phyloP scores from a whole-genome alignment of 2,888 invertebrate species.

The Lamellibrachia columna region DNA sequence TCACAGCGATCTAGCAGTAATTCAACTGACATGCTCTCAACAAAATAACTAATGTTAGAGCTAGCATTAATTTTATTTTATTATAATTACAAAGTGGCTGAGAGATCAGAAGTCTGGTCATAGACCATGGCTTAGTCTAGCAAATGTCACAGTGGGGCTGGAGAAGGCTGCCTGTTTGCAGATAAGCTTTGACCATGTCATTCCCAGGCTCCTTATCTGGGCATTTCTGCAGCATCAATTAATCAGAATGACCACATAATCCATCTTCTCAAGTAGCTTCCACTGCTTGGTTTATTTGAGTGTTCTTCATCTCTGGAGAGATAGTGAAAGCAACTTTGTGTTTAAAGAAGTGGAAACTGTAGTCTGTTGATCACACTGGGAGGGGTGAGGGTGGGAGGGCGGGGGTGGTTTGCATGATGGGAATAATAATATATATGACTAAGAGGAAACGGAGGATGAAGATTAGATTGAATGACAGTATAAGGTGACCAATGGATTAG shows the following conservation, averaged over 20 bases:
- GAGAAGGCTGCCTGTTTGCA: not conserved
- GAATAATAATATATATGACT: too few relatives aligned
- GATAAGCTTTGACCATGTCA: not conserved
- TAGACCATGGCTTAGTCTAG: not conserved
- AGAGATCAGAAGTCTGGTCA: not conserved
- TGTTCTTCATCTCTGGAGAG: not conserved
- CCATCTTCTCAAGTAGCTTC: not conserved
- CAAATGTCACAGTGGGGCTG: not conserved
- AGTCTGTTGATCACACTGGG: too few relatives aligned
- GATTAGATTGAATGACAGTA: too few relatives aligned
- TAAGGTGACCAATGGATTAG: too few relatives aligned
- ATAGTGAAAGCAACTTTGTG: too few relatives aligned
- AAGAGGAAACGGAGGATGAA: too few relatives aligned
- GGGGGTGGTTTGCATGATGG: too few relatives aligned
- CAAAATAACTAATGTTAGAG: not conserved
- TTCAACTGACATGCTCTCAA: not conserved
- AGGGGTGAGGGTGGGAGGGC: too few relatives aligned
- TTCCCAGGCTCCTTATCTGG: not conserved
- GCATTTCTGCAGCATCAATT: not conserved
- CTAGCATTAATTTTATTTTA: not conserved
- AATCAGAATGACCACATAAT: conserved; percentile 2
- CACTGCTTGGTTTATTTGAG: not conserved
- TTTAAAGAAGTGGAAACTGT: too few relatives aligned
- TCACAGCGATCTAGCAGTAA: not conserved
- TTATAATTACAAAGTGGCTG: not conserved